Conservation (phyloP, 2,888 invertebrate species). For the Hyposoter dolosus region DNA sequence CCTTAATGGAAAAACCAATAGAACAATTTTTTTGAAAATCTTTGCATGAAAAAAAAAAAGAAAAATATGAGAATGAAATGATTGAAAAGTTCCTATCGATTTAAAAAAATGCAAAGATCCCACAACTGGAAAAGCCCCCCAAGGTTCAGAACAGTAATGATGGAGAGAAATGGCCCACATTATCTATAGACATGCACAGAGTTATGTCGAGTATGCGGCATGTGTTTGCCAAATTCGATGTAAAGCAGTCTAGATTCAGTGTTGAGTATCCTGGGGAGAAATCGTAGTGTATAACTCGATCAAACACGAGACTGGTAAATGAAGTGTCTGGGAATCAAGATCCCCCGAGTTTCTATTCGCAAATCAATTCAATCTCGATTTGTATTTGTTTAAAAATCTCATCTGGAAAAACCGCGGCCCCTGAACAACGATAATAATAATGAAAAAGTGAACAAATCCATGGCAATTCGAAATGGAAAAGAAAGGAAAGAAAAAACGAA, state of each 20-base stretch:
- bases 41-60: too few species aligned
- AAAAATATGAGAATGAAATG: too few species aligned
- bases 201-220: not conserved
- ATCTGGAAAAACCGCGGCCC: not conserved
- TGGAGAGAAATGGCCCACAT: not conserved
- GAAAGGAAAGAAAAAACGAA: not conserved
- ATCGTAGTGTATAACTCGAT: slow-evolving; percentile 56
- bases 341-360: slow-evolving; percentile 10
- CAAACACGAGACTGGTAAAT: slow-evolving; percentile 61
- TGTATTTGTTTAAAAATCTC: not conserved
- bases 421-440: not conserved
- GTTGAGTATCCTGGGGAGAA: slow-evolving; percentile 24
- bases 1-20: too few species aligned
- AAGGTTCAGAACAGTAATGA: not conserved
- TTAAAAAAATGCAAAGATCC: too few species aligned
- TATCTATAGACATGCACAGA: slow-evolving; percentile 4
- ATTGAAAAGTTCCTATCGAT: too few species aligned
- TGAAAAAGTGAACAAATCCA: slow-evolving; percentile 27
- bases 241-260: slow-evolving; percentile 74
- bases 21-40: too few species aligned
- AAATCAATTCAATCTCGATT: not conserved
- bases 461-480: not conserved
- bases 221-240: slow-evolving; percentile 71
- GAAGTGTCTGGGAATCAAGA: slow-evolving; percentile 5
- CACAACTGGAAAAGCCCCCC: too few species aligned